Percentiles rank a stretch among this genome's conserved stretches.
These are phyloP conservation scores for Pollenia labialis DNA, from an alignment of 2,888 invertebrate species.

Conservation along the genomic window DNA sequence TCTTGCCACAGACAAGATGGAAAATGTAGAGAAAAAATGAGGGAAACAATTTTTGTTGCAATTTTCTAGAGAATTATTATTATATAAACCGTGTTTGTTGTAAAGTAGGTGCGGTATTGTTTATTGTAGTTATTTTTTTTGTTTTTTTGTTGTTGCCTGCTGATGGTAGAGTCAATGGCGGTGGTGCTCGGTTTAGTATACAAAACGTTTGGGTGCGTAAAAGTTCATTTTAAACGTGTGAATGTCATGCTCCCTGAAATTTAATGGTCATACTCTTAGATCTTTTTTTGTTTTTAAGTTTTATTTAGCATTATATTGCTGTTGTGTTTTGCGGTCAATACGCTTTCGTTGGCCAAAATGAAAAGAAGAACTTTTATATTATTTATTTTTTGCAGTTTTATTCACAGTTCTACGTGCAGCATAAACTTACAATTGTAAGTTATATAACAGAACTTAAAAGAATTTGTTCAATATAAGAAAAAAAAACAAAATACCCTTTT, in stretches of 20 bases:
- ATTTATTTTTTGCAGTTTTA: constrained; percentile 45
- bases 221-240: constrained; percentile 73
- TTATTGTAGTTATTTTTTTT: constrained; percentile 50
- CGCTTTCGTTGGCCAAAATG: constrained; percentile 34
- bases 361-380: constrained; percentile 38
- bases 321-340: constrained; percentile 31
- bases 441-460: constrained; percentile 1
- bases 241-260: constrained; percentile 74
- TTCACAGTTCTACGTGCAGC: constrained; percentile 29
- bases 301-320: constrained; percentile 36
- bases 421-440: constrained; percentile 22
- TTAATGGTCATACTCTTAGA: constrained; percentile 72
- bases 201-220: constrained; percentile 74
- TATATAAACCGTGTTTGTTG: constrained; percentile 56
- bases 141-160: not conserved
- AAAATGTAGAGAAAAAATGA: constrained; percentile 39
- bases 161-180: not conserved
- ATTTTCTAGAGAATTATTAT: constrained; percentile 71
- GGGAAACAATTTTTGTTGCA: constrained; percentile 26
- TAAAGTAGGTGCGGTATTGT: constrained; percentile 70
- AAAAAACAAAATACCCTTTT: too few relatives aligned
- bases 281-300: constrained; percentile 38
- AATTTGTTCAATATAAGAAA: constrained; percentile 2
- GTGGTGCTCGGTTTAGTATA: constrained; percentile 56
- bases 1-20: constrained; percentile 41